These are phyloP conservation scores for Eumeta japonica DNA, from an alignment of 1,140 invertebrate species.

Conservation along the genomic window DNA sequence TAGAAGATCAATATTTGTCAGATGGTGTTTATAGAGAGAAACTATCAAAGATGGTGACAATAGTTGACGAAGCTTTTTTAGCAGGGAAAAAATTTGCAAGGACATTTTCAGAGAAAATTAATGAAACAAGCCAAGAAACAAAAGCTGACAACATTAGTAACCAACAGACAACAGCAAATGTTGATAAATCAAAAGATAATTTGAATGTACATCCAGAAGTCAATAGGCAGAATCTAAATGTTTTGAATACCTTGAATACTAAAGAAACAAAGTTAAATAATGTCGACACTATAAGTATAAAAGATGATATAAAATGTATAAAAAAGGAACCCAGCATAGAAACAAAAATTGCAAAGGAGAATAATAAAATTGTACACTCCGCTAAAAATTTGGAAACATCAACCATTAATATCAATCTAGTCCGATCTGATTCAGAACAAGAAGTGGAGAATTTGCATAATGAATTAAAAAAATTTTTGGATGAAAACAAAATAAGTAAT, in stretches of 20 bases:
- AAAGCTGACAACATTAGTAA: conserved; percentile 2
- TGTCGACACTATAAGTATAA: too few relatives aligned
- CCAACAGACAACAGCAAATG: neutral
- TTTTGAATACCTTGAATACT: too few relatives aligned
- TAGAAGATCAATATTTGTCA: conserved; percentile 87
- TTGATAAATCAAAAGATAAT: conserved; percentile 1
- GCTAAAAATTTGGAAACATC: too few relatives aligned
- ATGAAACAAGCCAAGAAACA: conserved; percentile 10
- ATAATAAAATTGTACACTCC: too few relatives aligned
- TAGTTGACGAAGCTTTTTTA: conserved; percentile 70
- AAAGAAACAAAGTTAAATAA: too few relatives aligned
- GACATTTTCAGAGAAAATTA: conserved; percentile 61
- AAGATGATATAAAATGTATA: too few relatives aligned
- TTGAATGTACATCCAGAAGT: too few relatives aligned
- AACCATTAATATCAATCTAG: too few relatives aligned
- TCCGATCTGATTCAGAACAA: neutral
- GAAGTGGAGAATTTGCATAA: conserved; percentile 21
- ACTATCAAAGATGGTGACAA: conserved; percentile 77
- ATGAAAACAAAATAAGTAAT: conserved; percentile 39
- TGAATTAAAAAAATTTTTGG: conserved; percentile 29
- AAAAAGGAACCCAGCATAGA: too few relatives aligned
- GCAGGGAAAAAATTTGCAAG: conserved; percentile 81
- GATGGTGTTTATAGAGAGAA: conserved; percentile 80
- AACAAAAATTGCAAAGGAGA: too few relatives aligned
- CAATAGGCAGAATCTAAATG: too few relatives aligned